Base-by-base conservation (phyloP, 2,797 vertebrate species). In the Dendrocincla tyrannina region DNA sequence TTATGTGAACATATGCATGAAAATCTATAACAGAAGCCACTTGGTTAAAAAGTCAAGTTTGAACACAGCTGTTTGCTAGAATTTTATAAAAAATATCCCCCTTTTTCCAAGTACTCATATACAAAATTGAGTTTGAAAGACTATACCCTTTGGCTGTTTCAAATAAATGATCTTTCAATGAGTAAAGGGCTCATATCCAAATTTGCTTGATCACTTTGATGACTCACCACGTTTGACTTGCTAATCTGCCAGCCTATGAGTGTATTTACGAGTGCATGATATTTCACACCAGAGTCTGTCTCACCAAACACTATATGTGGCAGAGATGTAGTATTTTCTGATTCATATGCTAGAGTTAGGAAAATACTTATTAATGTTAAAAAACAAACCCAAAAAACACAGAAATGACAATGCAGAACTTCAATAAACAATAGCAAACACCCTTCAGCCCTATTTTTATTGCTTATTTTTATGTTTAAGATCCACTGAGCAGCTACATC, bases 211-310 rank as follows among this genome's bases (percentile, higher is more conserved):
- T 94, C 67, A 44, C 15, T 87, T 66, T 89, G 78, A 76, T 93
- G 94, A 93, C 37, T 96, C 89, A 94, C 69, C 23, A 52, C 47
- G 92, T 91, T 89, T 92, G 75, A 96, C 72, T 94, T 96, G 89
- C 80, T 88, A 94, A 94, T 94, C 70, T 91, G 47, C 25, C 41
- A 49, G 23, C 4, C 82, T 73, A 30, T 90, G 83, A 93, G 69
- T 60, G 28, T 91, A 67, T 84, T 93, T 93, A 91, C 70, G 62
- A 92, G 30, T 67, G 50, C 74, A 47, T 41, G 55, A 23, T 95
- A 92, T 82, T 96, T 93, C 78, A 87, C 52, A 89, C 47, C 63
- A 74, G 30, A 79, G 47, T 69, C 63, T 87, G 74, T 83, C 68
- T 93, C 59, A 76, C 16, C 81, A 82, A 53, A 86, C 69, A 50